Evolutionary conservation across 2,888 invertebrate species (phyloP).

Genomic region (Nycteola revayana): DNA sequence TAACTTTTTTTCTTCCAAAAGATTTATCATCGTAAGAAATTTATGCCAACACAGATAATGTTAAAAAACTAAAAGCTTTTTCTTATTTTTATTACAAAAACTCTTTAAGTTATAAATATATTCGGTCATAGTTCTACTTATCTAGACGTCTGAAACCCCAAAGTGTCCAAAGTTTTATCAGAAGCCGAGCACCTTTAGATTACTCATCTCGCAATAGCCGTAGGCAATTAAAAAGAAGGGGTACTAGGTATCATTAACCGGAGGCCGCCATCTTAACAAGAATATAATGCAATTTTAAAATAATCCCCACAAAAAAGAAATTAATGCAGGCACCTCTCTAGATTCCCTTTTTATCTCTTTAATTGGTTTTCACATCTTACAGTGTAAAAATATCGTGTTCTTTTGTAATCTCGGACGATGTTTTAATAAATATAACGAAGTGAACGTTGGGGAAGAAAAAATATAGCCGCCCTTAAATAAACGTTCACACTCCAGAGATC

Average conservation of each 20-base stretch:
- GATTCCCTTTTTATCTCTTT: slow-evolving; percentile 82
- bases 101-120: too few species aligned
- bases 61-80: too few species aligned
- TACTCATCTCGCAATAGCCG: slow-evolving; percentile 80
- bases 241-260: slow-evolving; percentile 78
- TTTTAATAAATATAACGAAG: slow-evolving; percentile 83
- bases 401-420: slow-evolving; percentile 81
- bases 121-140: slow-evolving; percentile 9
- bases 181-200: slow-evolving; percentile 70
- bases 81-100: too few species aligned
- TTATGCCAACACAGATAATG: too few species aligned
- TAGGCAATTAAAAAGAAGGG: slow-evolving; percentile 80
- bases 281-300: slow-evolving; percentile 83
- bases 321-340: slow-evolving; percentile 81
- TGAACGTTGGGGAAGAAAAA: slow-evolving; percentile 70
- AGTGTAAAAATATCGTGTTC: slow-evolving; percentile 81
- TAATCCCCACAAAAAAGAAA: slow-evolving; percentile 82
- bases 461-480: slow-evolving; percentile 77
- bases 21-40: too few species aligned
- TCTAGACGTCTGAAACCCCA: slow-evolving; percentile 37
- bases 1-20: too few species aligned
- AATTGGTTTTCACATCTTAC: slow-evolving; percentile 83
- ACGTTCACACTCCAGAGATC: slow-evolving; percentile 80
- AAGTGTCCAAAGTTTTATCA: slow-evolving; percentile 69
- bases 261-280: slow-evolving; percentile 76